Base-by-base conservation (phyloP, 2,888 invertebrate genomes). In the Drosophila subquinaria region DNA sequence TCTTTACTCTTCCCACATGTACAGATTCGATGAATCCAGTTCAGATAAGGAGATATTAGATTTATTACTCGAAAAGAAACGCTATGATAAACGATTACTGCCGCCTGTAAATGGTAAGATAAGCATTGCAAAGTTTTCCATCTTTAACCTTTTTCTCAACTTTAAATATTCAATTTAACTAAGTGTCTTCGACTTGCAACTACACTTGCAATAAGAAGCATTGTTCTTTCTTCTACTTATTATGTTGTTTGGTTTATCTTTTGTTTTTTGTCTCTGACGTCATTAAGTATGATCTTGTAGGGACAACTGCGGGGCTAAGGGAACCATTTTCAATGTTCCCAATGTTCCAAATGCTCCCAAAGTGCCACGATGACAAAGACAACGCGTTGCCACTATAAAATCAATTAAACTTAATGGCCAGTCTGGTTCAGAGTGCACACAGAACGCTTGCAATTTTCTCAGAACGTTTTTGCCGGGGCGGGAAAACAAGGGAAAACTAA, bases 21-120 rank as follows among this genome's bases (percentile, higher is more conserved):
- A 68, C 95, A 97, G 97, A 94, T 97, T 97, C 94, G 97, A 96
- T 93, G 97, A 97, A 94, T 97, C 97, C 90, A 97, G 97, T 94
- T 97, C 97, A 93, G 97, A 97, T 95, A 97, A 97, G 94, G 97
- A 97, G 94, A 97, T 97, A 93, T 94, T 98, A 94, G 98, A 98
- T 95, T 96, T 97, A 94, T 95, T 98, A 91, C 94, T 98, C 92
- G 95, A 96, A 94, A 95, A 96, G 91, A 96, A 96, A 92, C 96
- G 97, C 93, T 98, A 98, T 94, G 98, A 98, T 94, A 97, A 97
- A 94, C 95, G 98, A 94, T 95, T 97, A 93, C 95, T 97, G 92
- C 98, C 98, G 91, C 97, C 97, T 91, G 97, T 97, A 92, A 95
- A 96, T 94, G 97, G 97, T 97, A 93, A 93, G 93, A 17, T 4